Evolutionary conservation across 2,888 invertebrate species (phyloP).

Genomic region (Idaea straminata): DNA sequence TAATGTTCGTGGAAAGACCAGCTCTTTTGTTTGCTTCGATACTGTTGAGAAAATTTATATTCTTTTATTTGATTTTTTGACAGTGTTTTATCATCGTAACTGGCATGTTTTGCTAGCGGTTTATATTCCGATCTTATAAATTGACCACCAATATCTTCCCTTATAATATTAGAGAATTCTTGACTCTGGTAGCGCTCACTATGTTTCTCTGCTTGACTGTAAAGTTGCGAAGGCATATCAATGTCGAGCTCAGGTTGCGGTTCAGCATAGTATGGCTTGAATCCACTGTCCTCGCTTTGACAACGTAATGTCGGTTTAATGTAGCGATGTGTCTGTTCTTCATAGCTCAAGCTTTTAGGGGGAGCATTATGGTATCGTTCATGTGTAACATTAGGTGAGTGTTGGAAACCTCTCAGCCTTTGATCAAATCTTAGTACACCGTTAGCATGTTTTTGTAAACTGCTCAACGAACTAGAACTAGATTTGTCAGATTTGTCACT

Average conservation of each 20-base stretch:
- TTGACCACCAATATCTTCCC: constrained; percentile 59
- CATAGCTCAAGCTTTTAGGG: constrained; percentile 74
- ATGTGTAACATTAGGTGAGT: constrained; percentile 49
- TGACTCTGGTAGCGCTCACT: constrained; percentile 84
- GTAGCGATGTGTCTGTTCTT: constrained; percentile 68
- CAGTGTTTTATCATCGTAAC: constrained; percentile 82
- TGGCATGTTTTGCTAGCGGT: constrained; percentile 82
- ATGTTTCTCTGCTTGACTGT: constrained; percentile 82
- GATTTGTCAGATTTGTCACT: constrained; percentile 77
- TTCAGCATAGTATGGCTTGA: constrained; percentile 62
- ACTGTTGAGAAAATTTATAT: constrained; percentile 79
- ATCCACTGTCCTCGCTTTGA: constrained; percentile 81
- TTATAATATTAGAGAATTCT: constrained; percentile 78
- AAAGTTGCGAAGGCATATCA: constrained; percentile 77
- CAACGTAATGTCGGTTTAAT: constrained; percentile 77
- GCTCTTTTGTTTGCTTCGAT: constrained; percentile 80
- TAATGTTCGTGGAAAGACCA: constrained; percentile 84
- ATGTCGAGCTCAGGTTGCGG: constrained; percentile 79
- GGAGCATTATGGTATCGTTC: constrained; percentile 65
- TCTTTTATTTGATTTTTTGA: constrained; percentile 83
- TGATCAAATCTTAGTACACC: constrained; percentile 65
- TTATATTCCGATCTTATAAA: constrained; percentile 79
- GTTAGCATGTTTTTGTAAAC: constrained; percentile 70
- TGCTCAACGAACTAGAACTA: constrained; percentile 75
- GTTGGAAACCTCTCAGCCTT: constrained; percentile 53